Percentiles rank a stretch among this genome's conserved stretches.
phyloP scores from a whole-genome alignment of 2,888 invertebrate genomes.

The Clanis bilineata region DNA sequence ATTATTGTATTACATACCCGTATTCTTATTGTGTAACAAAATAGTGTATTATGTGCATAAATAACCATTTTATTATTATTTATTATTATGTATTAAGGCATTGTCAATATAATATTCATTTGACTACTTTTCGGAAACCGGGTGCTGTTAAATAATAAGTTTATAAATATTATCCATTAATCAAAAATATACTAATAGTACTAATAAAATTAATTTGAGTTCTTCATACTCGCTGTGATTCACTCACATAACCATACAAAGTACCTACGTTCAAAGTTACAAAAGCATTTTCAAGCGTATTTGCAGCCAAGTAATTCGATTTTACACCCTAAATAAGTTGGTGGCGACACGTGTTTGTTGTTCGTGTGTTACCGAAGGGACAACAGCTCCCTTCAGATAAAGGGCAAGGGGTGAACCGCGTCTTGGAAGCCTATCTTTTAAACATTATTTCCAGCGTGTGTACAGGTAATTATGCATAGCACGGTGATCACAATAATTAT shows the following conservation, averaged over 20 bases:
- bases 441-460: conserved; percentile 64
- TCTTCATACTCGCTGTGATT: background rate
- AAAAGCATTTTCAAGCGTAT: conserved; percentile 59
- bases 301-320: conserved; percentile 59
- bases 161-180: no score
- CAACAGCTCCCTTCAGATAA: conserved; percentile 28
- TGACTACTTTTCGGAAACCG: no score
- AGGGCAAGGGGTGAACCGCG: conserved; percentile 50
- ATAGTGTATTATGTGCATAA: no score
- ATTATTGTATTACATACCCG: no score
- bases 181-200: no score
- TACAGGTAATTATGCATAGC: conserved; percentile 25
- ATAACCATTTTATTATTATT: no score
- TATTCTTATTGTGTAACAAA: no score
- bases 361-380: conserved; percentile 39
- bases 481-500: conserved; percentile 49
- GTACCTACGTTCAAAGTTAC: background rate
- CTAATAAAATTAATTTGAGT: background rate
- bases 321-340: conserved; percentile 63
- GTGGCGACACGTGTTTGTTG: conserved; percentile 17
- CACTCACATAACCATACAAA: background rate
- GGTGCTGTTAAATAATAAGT: no score
- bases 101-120: no score
- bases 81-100: no score
- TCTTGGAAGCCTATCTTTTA: conserved; percentile 58